Percentiles rank a stretch among this genome's conserved stretches.
phyloP scores from a whole-genome alignment of 2,797 vertebrate species.

The Thripadectes ignobilis region DNA sequence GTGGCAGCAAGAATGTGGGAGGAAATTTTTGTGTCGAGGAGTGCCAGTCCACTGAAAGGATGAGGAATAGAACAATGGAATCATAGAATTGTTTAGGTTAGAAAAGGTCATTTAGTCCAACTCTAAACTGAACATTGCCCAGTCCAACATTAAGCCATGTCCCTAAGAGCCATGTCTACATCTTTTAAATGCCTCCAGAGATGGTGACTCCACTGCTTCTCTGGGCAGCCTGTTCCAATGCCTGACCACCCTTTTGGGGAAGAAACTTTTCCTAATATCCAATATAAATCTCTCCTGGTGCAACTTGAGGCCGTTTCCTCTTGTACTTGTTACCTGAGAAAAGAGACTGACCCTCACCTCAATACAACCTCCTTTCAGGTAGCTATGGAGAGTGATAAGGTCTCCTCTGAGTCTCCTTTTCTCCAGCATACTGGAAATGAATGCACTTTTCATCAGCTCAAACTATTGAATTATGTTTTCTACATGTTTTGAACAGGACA shows the following conservation, averaged over 20 bases:
- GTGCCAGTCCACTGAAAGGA: not conserved
- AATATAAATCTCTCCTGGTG: not conserved
- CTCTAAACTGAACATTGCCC: not conserved
- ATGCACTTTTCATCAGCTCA: not conserved
- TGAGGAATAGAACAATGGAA: not conserved
- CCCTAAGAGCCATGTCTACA: not conserved
- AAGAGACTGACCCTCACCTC: not conserved
- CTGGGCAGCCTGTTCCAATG: not conserved
- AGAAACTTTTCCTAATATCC: not conserved
- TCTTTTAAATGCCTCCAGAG: not conserved
- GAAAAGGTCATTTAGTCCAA: not conserved
- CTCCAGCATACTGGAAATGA: not conserved
- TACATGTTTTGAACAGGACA: not conserved
- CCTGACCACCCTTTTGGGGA: not conserved
- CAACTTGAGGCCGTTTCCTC: not conserved
- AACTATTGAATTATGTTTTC: not conserved
- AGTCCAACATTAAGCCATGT: not conserved
- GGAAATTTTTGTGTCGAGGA: not conserved
- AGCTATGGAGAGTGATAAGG: not conserved
- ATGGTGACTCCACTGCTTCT: not conserved
- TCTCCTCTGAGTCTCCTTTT: not conserved
- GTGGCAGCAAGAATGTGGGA: not conserved
- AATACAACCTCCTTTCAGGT: not conserved
- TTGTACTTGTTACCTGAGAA: not conserved
- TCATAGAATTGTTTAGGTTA: not conserved